A percentile compares a stretch with the other conserved stretches of the same genome.
phyloP scores from a whole-genome alignment of 1,140 invertebrate genomes.

The Ips typographus region DNA sequence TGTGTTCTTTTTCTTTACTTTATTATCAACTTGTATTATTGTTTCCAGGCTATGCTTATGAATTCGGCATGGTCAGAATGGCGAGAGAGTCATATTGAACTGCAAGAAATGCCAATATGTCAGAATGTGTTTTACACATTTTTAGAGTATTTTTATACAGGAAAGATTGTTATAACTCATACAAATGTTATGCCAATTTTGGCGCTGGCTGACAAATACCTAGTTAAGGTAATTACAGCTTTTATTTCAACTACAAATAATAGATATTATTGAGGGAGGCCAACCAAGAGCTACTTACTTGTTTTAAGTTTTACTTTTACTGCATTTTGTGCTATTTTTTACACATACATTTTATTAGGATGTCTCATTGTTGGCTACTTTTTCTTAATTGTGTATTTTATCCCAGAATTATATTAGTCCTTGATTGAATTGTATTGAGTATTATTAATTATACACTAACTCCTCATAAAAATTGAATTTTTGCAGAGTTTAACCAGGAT shows the following conservation, averaged over 20 bases:
- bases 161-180: conserved; percentile 82
- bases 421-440: too few species aligned
- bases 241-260: too few species aligned
- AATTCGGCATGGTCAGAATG: conserved; percentile 91
- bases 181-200: conserved; percentile 82
- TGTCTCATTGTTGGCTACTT: too few species aligned
- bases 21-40: too few species aligned
- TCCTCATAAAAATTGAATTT: conserved; percentile 2
- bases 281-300: too few species aligned
- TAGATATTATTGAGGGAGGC: too few species aligned
- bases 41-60: conserved; percentile 86
- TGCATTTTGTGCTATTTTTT: too few species aligned
- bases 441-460: not conserved
- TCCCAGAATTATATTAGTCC: too few species aligned
- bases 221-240: conserved; percentile 67
- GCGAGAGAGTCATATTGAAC: conserved; percentile 76
- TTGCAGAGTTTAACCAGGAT: conserved; percentile 75
- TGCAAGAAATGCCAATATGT: conserved; percentile 85
- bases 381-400: too few species aligned
- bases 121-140: conserved; percentile 85
- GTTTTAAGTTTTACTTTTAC: too few species aligned
- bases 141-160: conserved; percentile 91
- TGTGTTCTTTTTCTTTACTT: too few species aligned
- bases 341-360: too few species aligned
- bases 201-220: conserved; percentile 91